Evolutionary conservation across 2,113 vertebrate genomes (phyloP), one percentile per base, ranked within the genome.

Genomic region (Crotalus horridus): DNA sequence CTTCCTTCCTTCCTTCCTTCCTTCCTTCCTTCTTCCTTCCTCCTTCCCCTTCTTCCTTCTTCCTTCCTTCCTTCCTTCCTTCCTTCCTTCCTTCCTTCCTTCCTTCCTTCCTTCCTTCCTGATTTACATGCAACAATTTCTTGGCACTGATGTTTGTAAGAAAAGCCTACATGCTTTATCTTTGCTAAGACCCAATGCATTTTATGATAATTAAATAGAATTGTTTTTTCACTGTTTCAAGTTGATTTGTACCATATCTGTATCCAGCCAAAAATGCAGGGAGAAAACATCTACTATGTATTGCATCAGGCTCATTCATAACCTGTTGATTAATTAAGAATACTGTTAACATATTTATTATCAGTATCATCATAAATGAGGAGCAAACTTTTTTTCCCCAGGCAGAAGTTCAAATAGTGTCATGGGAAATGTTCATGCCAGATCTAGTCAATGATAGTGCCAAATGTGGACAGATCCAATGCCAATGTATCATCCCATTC

Each of bases 81-180:
- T 13, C 61, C 61, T n/a, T 29, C 61, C 24, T 59, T 59, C 58
- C 23, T 24, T 59, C 58, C 58, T 17, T 4, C 4, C 0, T 17
- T 6, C 64, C 1, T 17, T 13, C 64, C 11, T 69, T n/a, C 29
- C 4, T 33, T 33, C 64, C 39, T 96, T 88, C 61, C 64, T 89
- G 54, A 92, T 96, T 95, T 93, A 93, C 24, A 90, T 95, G 93
- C 94, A 97, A 96, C 89, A 95, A 94, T 89, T 94, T 95, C 89
- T 91, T 95, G 94, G 92, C 94, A 95, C 81, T 61, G 33, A 92
- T 91, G 33, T 95, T 9, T n/a, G 94, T 89, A 17, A 61, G 46
- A 69, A 94, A 85, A 85, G 10, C 10, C 90, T 56, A 93, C 24
- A 94, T 2, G 2, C 69, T 94, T 94, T 88, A 93, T 91, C 29